Evolutionary conservation across 2,797 vertebrate species (phyloP), one percentile per base, ranked within the genome.

Genomic region (Chelon labrosus): DNA sequence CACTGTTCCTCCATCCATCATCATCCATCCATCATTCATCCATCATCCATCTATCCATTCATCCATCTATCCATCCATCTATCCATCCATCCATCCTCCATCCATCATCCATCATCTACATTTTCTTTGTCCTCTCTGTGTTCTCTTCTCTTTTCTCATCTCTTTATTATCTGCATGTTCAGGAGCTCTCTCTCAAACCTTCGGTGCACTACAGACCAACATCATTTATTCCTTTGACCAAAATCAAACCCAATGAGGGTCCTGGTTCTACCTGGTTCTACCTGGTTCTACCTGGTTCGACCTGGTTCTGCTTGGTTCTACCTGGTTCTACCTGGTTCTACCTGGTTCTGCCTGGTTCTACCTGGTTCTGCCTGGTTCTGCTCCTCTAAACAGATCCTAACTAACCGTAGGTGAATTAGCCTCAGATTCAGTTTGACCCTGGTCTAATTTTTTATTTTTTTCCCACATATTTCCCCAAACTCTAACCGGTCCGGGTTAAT

Each of bases 61-160:
- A 39, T 77, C 72, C 42, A 38, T 13, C 38, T 2, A 38, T 60
- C 60, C 19, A 37, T 71, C 60, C 61, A 52, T 84, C 78, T 63
- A 42, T 65, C 72, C 68, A 49, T 20, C 50, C 75, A 73, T 59
- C 47, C 87, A 78, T 85, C 74, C 3, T 85, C 82, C 79, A 70
- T 19, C 60, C 67, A 80, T 64, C 39, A 66, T 10, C 70, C 75
- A 73, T 59, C 87, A 78, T 85, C 74, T 27, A 64, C 74, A 64
- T 74, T 75, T 84, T 89, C 85, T 85, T 85, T 80, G 88, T 92
- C 79, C 82, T 90, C 68, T 88, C 55, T 67, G 63, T 88, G 80
- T 84, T 79, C 59, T 55, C 51, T 6, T 14, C 75, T 74, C 16
- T 71, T 77, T 20, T 82, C 19, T 19, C 52, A 60, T 82, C 79